Evolutionary conservation across 2,113 vertebrate species (phyloP), one percentile per base, ranked within the genome.

Genomic region (Tychaedon coryphoeus): DNA sequence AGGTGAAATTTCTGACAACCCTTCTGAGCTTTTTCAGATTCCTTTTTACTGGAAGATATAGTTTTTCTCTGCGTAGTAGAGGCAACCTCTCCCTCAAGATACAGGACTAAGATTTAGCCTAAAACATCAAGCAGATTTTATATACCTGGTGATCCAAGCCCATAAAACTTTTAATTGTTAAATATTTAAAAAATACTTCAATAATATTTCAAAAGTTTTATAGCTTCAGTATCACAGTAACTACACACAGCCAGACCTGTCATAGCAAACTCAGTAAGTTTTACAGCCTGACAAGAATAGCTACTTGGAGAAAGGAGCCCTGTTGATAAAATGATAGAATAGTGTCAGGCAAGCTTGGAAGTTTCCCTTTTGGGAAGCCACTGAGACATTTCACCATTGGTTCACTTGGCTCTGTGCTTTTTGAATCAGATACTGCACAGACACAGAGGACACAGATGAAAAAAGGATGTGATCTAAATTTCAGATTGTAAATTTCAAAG

Each of bases 1-100:
- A 87, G 62, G 70, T 89, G 91, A 95, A 97, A 95, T 72, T 96
- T 96, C 76, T 89, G 80, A 96, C 92, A 95, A 51, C 15, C 36
- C 73, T 76, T 70, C 42, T 24, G 70, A 92, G 91, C 3, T 88
- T 93, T 80, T 53, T 22, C 61, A 40, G 34, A 69, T 61, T 71
- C 67, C 69, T 77, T 76, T 90, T 58, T 65, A 60, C 48, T 71
- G 38, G 36, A 92, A 92, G 83, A 90, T 56, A n/a, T 0, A 92
- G 62, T 22, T 95, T 85, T 88, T 62, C 36, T 86, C 47, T 91
- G 66, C 53, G 50, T 13, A 62, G 42, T 22, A 83, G 64, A 91
- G 93, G 77, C 91, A 92, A 74, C 31, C 8, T 72, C 76, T 95
- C 78, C 70, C 73, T 65, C 65, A 87, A 75, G 86, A 77, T 19